phyloP scores from a whole-genome alignment of 2,888 invertebrate species.

The Macroteleia sp. region DNA sequence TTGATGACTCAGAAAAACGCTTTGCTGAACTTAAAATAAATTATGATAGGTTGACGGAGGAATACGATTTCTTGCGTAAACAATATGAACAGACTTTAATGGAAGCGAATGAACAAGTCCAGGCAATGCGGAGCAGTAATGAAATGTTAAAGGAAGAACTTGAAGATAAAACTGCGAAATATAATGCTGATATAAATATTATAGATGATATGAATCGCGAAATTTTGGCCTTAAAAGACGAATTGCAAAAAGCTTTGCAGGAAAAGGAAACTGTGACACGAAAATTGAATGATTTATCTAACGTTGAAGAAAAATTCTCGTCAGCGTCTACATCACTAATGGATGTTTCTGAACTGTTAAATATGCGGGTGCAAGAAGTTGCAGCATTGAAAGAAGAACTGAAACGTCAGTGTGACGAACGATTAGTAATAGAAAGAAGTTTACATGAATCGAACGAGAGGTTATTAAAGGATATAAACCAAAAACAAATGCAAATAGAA shows the following conservation, averaged over 20 bases:
- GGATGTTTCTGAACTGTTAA: constrained; percentile 75
- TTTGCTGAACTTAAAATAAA: constrained; percentile 66
- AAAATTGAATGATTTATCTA: constrained; percentile 82
- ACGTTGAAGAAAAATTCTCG: constrained; percentile 77
- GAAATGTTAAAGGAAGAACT: constrained; percentile 72
- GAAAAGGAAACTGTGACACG: constrained; percentile 77
- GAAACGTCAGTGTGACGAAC: constrained; percentile 71
- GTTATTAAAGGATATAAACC: constrained; percentile 73
- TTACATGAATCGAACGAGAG: constrained; percentile 78
- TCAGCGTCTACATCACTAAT: constrained; percentile 67
- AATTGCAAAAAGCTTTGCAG: constrained; percentile 47
- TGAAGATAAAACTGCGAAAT: constrained; percentile 66
- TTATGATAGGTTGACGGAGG: constrained; percentile 69
- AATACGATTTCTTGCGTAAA: too few relatives aligned
- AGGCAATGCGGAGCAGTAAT: constrained; percentile 67
- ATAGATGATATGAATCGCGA: constrained; percentile 45
- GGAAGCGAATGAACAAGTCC: too few relatives aligned
- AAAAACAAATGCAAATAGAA: constrained; percentile 69
- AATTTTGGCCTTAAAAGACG: constrained; percentile 61
- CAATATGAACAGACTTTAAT: too few relatives aligned
- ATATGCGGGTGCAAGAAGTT: constrained; percentile 77
- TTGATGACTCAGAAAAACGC: constrained; percentile 70
- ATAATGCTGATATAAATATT: constrained; percentile 62
- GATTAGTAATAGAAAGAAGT: constrained; percentile 65
- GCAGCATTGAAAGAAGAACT: constrained; percentile 76